Base-by-base conservation (phyloP, 2,113 vertebrate species). In the Serilophus lunatus region DNA sequence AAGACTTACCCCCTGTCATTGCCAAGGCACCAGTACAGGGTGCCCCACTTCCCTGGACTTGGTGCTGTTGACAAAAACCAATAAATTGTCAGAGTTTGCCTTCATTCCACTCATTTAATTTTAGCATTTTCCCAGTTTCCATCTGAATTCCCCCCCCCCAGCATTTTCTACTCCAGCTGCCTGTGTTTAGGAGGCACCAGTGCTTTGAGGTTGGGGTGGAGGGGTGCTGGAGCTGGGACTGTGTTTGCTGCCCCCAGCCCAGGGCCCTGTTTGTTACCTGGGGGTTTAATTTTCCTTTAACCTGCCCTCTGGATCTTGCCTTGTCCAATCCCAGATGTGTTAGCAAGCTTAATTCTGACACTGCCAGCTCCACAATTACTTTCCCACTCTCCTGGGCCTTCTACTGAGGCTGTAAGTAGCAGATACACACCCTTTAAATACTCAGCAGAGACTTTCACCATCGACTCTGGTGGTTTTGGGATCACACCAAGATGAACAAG, bases 211-310 rank as follows among this genome's bases (percentile, higher is more conserved):
- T 3, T 51, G 51, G n/a, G 13, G 5, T 20, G 47, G 64, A 12
- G 35, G 3, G 35, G 23, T 15, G 60, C 47, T 50, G 49, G 18
- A 15, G 75, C 7, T 7, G 74, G 2, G 10, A 3, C 49, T 20
- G 15, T 28, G 4, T 33, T 17, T n/a, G 51, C n/a, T n/a, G n/a
- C n/a, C n/a, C n/a, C n/a, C 17, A 7, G 61, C 36, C 26, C n/a
- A 3, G 28, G 0, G 2, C 0, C 0, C 69, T 24, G 4, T 3
- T 35, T 12, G 28, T 19, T 56, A 26, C 59, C 60, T 17, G 49
- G 29, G 45, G 4, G 6, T 5, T 47, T 18, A 26, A 17, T 20
- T 38, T 17, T 33, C 42, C 17, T 1, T 57, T 64, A 35, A n/a
- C 38, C 18, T 38, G 3, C 20, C 14, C 33, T 57, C 63, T 72